These are phyloP conservation scores for Podotricha telesiphe DNA, from an alignment of 2,888 invertebrate species.

Conservation along the genomic window DNA sequence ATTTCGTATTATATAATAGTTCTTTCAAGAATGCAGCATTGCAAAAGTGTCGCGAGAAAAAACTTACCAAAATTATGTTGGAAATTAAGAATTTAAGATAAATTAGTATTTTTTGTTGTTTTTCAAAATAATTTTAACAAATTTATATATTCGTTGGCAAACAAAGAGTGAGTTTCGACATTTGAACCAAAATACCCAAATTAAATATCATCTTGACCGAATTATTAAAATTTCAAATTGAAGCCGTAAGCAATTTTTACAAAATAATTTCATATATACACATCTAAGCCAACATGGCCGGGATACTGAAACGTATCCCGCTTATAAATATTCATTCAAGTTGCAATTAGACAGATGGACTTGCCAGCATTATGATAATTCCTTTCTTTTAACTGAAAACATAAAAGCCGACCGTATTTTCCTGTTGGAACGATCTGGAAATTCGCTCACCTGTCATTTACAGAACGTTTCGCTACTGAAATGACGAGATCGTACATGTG, in stretches of 20 bases:
- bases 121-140: not conserved
- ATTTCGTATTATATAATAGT: too few species aligned
- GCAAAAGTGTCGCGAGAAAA: too few species aligned
- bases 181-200: not conserved
- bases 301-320: constrained; percentile 39
- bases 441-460: constrained; percentile 16
- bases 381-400: constrained; percentile 36
- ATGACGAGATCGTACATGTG: not conserved
- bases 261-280: constrained; percentile 3
- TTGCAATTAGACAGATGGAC: constrained; percentile 62
- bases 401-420: constrained; percentile 31
- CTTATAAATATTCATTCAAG: constrained; percentile 59
- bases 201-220: constrained; percentile 54
- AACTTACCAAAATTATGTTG: too few species aligned
- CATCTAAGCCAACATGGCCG: constrained; percentile 28
- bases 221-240: constrained; percentile 66
- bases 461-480: not conserved
- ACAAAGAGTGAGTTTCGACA: not conserved
- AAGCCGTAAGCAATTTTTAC: constrained; percentile 51
- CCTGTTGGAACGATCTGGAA: constrained; percentile 7
- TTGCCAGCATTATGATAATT: constrained; percentile 56
- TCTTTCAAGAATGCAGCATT: too few species aligned
- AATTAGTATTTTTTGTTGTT: too few species aligned
- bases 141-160: not conserved
- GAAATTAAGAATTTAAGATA: too few species aligned